Conservation (phyloP, 1,140 invertebrate genomes). For the Antheraea pernyi region DNA sequence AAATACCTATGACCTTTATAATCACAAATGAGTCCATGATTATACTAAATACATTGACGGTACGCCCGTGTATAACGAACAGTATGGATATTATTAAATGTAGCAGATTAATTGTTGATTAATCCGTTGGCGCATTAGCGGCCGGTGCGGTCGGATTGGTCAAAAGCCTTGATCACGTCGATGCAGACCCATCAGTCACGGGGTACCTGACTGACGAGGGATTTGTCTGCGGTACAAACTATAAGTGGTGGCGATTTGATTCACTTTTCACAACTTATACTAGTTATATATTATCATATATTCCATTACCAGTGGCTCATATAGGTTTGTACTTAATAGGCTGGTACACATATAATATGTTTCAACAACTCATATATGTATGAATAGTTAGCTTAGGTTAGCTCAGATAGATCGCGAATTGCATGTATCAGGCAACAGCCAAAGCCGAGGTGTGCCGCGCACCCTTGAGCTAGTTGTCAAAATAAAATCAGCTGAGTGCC, state of each 20-base stretch:
- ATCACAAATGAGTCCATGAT: neutral
- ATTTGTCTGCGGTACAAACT: neutral
- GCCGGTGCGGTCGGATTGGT: constrained; percentile 14
- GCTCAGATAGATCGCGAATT: too few relatives aligned
- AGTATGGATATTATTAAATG: constrained; percentile 15
- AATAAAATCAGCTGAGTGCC: too few relatives aligned
- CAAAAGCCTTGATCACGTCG: constrained; percentile 27
- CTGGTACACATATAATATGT: too few relatives aligned
- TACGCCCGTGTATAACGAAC: neutral
- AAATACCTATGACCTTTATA: too few relatives aligned
- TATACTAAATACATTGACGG: neutral
- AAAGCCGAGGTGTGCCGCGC: too few relatives aligned
- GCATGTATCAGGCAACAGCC: too few relatives aligned
- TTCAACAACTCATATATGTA: too few relatives aligned
- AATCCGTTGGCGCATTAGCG: constrained; percentile 27
- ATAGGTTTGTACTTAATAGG: too few relatives aligned
- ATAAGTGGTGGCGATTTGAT: neutral
- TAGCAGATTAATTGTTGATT: constrained; percentile 33
- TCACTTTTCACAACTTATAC: neutral
- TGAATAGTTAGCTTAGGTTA: too few relatives aligned
- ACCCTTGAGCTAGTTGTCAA: too few relatives aligned
- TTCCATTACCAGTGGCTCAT: too few relatives aligned
- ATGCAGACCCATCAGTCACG: constrained; percentile 39
- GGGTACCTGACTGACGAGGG: constrained; percentile 25
- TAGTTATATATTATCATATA: too few relatives aligned